phyloP scores from a whole-genome alignment of 2,888 invertebrate species.

The Heteropelma amictum region DNA sequence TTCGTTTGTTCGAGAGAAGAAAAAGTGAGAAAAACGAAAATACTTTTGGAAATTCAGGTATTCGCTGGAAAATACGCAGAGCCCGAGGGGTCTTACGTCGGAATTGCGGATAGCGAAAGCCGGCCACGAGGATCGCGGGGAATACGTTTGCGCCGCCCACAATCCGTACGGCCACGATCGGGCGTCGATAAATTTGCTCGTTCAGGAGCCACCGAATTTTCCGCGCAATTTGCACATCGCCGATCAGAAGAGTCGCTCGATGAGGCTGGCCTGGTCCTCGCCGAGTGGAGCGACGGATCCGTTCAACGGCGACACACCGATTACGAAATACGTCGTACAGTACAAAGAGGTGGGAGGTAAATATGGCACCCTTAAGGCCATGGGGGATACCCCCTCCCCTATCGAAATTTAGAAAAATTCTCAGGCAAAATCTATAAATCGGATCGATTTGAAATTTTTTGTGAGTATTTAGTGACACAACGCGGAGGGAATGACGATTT shows the following conservation, averaged over 20 bases:
- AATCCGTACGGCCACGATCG: conserved; percentile 83
- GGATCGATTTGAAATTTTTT: too few species aligned
- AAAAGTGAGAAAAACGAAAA: background rate
- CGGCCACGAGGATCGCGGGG: conserved; percentile 79
- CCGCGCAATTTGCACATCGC: conserved; percentile 81
- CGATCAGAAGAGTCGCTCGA: conserved; percentile 80
- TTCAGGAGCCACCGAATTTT: conserved; percentile 82
- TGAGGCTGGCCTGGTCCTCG: conserved; percentile 81
- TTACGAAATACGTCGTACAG: conserved; percentile 81
- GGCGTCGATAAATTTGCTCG: conserved; percentile 78
- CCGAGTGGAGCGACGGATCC: conserved; percentile 77
- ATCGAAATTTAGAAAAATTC: too few species aligned
- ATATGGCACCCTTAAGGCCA: too few species aligned
- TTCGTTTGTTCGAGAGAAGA: background rate
- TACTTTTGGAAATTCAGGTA: conserved; percentile 62
- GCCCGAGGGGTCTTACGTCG: conserved; percentile 78
- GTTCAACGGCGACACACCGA: conserved; percentile 78
- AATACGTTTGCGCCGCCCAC: conserved; percentile 82
- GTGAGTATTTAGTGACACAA: too few species aligned
- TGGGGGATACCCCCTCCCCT: too few species aligned
- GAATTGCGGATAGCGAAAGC: conserved; percentile 81
- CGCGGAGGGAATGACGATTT: too few species aligned
- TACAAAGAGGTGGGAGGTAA: conserved; percentile 81
- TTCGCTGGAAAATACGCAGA: conserved; percentile 74
- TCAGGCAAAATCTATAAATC: too few species aligned